phyloP scores from a whole-genome alignment of 2,797 vertebrate species.

The Gambusia yucatana region DNA sequence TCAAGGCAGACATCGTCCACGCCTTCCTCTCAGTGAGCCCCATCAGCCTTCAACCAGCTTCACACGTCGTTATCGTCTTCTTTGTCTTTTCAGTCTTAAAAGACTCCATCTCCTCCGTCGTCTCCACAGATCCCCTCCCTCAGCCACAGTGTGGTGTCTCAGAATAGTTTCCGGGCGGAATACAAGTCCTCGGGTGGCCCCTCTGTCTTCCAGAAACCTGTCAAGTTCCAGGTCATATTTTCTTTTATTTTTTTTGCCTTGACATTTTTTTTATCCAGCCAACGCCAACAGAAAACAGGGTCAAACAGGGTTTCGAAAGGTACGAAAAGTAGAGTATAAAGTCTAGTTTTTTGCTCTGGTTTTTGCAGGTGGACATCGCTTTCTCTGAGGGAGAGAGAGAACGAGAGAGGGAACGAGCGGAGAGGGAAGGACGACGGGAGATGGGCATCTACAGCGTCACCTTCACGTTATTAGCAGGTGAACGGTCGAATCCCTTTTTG shows the following conservation, averaged over 20 bases:
- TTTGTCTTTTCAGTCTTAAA: not conserved
- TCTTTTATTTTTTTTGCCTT: not conserved
- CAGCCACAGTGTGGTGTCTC: slow-evolving; percentile 93
- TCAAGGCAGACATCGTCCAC: slow-evolving; percentile 95
- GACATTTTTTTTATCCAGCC: not conserved
- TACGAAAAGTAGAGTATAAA: not conserved
- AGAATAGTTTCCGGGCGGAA: slow-evolving; percentile 94
- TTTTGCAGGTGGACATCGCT: slow-evolving; percentile 86
- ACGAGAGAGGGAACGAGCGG: slow-evolving; percentile 73
- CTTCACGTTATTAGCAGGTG: slow-evolving; percentile 91
- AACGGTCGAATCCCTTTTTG: not conserved
- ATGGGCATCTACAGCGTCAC: slow-evolving; percentile 92
- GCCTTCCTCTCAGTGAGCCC: slow-evolving; percentile 91
- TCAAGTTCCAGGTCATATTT: slow-evolving; percentile 86
- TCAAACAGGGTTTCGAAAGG: not conserved
- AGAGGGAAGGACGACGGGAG: slow-evolving; percentile 81
- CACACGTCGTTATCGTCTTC: not conserved
- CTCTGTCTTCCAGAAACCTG: slow-evolving; percentile 94
- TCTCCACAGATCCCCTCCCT: slow-evolving; percentile 88
- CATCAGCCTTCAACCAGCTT: not conserved
- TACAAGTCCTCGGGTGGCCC: slow-evolving; percentile 91
- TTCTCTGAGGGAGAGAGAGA: slow-evolving; percentile 87
- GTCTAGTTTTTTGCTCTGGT: not conserved
- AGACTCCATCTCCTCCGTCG: not conserved
- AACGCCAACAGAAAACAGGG: not conserved